These are phyloP conservation scores for Rosalia funebris DNA, from an alignment of 2,888 invertebrate genomes.

Conservation along the genomic window DNA sequence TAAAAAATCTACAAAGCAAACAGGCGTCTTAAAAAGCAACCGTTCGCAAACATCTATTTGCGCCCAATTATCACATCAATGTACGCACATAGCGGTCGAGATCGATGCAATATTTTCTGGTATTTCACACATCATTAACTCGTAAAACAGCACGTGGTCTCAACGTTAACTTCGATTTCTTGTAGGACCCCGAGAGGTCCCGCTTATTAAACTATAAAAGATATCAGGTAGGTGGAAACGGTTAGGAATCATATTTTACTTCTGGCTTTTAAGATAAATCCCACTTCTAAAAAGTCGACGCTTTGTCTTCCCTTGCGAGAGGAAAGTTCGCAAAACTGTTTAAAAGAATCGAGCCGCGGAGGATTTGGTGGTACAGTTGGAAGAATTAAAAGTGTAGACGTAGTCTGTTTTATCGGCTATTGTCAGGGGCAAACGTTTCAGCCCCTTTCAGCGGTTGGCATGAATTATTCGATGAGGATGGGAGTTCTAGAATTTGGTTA, in stretches of 20 bases:
- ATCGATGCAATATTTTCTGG: slow-evolving; percentile 10
- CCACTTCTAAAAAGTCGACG: slow-evolving; percentile 35
- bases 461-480: background rate
- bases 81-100: slow-evolving; percentile 3
- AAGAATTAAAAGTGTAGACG: slow-evolving; percentile 37
- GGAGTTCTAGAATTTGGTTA: no score
- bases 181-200: background rate
- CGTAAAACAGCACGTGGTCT: slow-evolving; percentile 19
- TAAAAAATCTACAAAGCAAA: no score
- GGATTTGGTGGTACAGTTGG: slow-evolving; percentile 19
- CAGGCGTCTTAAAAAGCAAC: slow-evolving; percentile 11
- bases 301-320: slow-evolving; percentile 35
- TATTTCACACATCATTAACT: slow-evolving; percentile 22
- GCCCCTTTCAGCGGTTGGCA: slow-evolving; percentile 30
- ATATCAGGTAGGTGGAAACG: slow-evolving; percentile 39
- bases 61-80: slow-evolving; percentile 15
- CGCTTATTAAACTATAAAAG: slow-evolving; percentile 37
- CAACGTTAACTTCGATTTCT: slow-evolving; percentile 5
- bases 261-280: slow-evolving; percentile 35
- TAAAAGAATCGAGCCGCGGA: background rate
- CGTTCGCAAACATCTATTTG: slow-evolving; percentile 9
- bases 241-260: slow-evolving; percentile 36
- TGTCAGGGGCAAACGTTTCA: slow-evolving; percentile 41
- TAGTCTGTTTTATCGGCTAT: slow-evolving; percentile 37
- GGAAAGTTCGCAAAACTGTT: slow-evolving; percentile 28